Evolutionary conservation across 2,113 vertebrate genomes (phyloP), one percentile per base, ranked within the genome.

Genomic region (Channa maculata): DNA sequence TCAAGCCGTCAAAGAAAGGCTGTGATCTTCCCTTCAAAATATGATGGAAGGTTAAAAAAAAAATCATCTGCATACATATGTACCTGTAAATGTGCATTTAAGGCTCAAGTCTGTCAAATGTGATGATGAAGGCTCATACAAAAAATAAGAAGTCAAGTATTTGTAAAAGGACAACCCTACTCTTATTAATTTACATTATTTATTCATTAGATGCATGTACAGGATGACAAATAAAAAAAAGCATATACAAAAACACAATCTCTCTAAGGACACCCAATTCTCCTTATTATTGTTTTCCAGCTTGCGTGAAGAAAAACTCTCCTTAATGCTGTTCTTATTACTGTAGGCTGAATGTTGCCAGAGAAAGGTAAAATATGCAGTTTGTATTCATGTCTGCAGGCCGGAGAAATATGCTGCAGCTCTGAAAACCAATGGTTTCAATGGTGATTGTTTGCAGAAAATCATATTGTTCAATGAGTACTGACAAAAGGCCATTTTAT

Each of bases 291-390:
- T 24, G 24, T 24, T 24, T 24, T 24, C 24, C 24, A 24, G 24
- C 24, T 1, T 1, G 1, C 24, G 1, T 24, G 24, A 24, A 24
- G 51, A 85, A 81, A 88, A 77, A 77, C 65, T 83, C 24, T 24
- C 24, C 24, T 24, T 24, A 24, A 24, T 24, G 1, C 24, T 1
- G 24, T 24, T 24, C 24, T 24, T 24, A 24, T 24, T 24, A 24
- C 24, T 24, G 24, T 24, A 24, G 24, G 24, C 24, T 24, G 24
- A 24, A 24, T 24, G 24, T 24, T 24, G 75, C 77, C 54, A 62
- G 24, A 34, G 39, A 76, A 49, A 65, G 36, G 37, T 33, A 70
- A 53, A 53, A 52, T 60, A 50, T 65, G 14, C 33, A 60, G 57
- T 61, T 72, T 49, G 4, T 4, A 41, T 41, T 7, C 39, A 12